Evolutionary conservation across 2,113 vertebrate species (phyloP).

Genomic region (Trogon surrucura): DNA sequence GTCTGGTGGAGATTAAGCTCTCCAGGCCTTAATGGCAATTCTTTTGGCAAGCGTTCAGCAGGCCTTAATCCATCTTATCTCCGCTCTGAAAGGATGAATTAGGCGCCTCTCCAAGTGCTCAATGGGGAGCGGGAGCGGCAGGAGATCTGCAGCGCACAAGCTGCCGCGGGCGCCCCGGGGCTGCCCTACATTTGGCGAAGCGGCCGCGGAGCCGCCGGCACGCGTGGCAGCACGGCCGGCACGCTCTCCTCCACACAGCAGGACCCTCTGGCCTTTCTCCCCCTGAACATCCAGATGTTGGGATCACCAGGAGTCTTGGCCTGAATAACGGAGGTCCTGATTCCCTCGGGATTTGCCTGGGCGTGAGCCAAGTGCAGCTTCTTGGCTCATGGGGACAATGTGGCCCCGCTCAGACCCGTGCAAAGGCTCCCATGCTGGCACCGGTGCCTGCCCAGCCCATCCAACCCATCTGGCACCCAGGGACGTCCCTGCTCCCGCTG

Average conservation of each 20-base stretch:
- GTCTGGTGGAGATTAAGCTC: slow-evolving; percentile 49
- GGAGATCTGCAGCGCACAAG: background rate
- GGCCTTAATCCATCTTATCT: slow-evolving; percentile 57
- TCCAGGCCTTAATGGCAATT: slow-evolving; percentile 39
- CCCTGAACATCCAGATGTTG: background rate
- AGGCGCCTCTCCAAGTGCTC: background rate
- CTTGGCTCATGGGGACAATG: background rate
- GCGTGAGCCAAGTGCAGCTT: background rate
- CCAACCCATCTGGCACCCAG: background rate
- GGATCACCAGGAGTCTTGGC: background rate
- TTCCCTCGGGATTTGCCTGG: background rate
- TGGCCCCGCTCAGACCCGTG: rapidly evolving
- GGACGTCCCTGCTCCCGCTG: background rate
- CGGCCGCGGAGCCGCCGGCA: rapidly evolving
- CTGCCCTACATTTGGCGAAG: slow-evolving; percentile 19
- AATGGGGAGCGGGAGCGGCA: background rate
- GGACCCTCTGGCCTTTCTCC: background rate
- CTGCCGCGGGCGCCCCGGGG: background rate
- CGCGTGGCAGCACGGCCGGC: rapidly evolving
- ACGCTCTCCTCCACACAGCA: rapidly evolving
- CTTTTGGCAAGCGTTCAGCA: slow-evolving; percentile 31
- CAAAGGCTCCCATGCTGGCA: background rate
- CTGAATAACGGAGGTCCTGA: background rate
- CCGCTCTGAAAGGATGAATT: slow-evolving; percentile 31
- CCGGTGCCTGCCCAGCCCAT: background rate